Conservation (phyloP, 2,888 invertebrate species). For the Dromius quadrimaculatus region DNA sequence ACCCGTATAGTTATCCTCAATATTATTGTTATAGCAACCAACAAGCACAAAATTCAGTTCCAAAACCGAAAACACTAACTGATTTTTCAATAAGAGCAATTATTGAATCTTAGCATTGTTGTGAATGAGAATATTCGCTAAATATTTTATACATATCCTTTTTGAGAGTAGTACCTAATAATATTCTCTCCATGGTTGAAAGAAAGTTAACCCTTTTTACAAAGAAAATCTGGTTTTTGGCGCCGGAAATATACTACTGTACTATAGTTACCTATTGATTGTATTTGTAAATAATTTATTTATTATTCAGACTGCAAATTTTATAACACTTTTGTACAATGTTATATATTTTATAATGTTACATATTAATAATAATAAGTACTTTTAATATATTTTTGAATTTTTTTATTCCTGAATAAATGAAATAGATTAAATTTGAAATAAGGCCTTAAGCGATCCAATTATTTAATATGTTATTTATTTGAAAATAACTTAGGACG, state of each 20-base stretch:
- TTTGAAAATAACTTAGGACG: too few relatives aligned
- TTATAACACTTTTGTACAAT: slow-evolving; percentile 10
- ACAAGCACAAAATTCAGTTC: slow-evolving; percentile 31
- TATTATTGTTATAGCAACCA: too few relatives aligned
- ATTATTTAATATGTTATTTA: too few relatives aligned
- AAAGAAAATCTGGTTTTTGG: too few relatives aligned
- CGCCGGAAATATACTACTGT: too few relatives aligned
- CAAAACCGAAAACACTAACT: slow-evolving; percentile 59
- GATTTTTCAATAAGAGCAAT: slow-evolving; percentile 63
- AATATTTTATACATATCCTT: slow-evolving; percentile 15
- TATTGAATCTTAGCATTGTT: slow-evolving; percentile 57
- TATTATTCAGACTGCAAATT: slow-evolving; percentile 13
- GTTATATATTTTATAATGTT: slow-evolving; percentile 21
- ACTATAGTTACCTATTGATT: slow-evolving; percentile 31
- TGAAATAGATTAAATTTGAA: too few relatives aligned
- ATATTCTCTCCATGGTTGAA: too few relatives aligned
- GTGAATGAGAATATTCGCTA: too few relatives aligned
- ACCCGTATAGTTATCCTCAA: slow-evolving; percentile 4
- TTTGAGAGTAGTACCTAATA: neutral
- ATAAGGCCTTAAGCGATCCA: too few relatives aligned
- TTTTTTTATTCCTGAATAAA: too few relatives aligned
- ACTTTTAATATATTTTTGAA: too few relatives aligned
- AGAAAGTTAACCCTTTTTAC: too few relatives aligned
- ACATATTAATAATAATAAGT: slow-evolving; percentile 28
- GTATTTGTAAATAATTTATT: slow-evolving; percentile 23